Base-by-base conservation (phyloP, 1,140 invertebrate genomes). In the Manduca sexta region DNA sequence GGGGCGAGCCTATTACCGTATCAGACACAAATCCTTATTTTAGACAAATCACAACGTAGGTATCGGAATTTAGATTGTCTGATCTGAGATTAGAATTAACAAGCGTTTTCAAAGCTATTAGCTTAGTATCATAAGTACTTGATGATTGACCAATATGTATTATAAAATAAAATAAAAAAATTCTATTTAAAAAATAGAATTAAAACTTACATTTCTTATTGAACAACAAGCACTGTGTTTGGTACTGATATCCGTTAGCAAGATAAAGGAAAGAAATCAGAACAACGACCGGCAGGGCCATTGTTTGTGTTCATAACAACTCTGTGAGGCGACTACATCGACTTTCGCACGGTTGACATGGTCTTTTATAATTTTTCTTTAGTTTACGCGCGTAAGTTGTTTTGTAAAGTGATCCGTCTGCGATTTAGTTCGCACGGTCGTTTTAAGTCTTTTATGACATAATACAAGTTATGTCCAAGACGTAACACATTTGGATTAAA, bases 171-270 rank as follows among this genome's bases (percentile, higher is more conserved):
- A 31, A 31, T 7, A 31, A 31, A 8, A 1, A 31, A 8, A 15
- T 42, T 12, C 17, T 39, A 16, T 30, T 17, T 43, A 41, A 37
- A 10, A 30, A 31, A 43, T 30, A 13, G 29, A 34, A 31, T 30
- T 35, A 39, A n/a, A n/a, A 74, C 70, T 71, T 60, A 74, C 71
- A 74, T 42, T 40, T 49, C 12, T 54, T 56, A 6, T 51, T 46
- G 13, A 55, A 49, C 1, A 65, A 47, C 6, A 74, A 38, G 54
- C 71, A 74, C 44, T 64, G 54, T 44, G 21, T 54, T 12, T 45
- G 17, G 46, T 52, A 42, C 4, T 60, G 50, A 29, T 50, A 59
- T 7, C 46, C 60, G 38, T 46, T 33, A 10, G 38, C 38, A 16
- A 52, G 42, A 14, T 40, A 43, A 11, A n/a, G 7, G n/a, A 30